These are phyloP conservation scores for Pseudochirops corinnae DNA, from an alignment of 2,797 vertebrate genomes.

Conservation along the genomic window DNA sequence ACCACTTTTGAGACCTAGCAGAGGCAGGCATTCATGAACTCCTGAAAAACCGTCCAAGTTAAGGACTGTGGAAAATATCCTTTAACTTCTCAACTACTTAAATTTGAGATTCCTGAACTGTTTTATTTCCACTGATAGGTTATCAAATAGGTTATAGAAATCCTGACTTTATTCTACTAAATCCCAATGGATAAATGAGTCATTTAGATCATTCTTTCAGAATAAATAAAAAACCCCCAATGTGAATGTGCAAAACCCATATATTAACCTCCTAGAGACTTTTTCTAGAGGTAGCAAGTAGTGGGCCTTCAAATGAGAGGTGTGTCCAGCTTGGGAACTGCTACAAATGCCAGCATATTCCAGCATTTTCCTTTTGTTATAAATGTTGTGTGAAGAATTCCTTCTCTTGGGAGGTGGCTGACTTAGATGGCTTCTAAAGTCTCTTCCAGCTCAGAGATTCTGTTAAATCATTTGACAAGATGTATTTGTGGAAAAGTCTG, in stretches of 20 bases:
- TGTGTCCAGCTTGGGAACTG: not conserved
- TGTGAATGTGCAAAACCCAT: not conserved
- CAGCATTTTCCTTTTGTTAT: not conserved
- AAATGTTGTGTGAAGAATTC: not conserved
- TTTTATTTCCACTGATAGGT: not conserved
- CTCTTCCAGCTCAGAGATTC: not conserved
- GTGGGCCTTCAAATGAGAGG: not conserved
- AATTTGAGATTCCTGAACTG: not conserved
- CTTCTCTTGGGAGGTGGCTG: not conserved
- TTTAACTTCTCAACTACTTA: not conserved
- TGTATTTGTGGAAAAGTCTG: not conserved
- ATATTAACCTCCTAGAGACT: not conserved
- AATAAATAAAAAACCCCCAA: not conserved
- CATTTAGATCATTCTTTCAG: not conserved
- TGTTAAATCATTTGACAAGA: constrained; percentile 1
- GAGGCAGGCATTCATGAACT: not conserved
- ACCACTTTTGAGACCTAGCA: not conserved
- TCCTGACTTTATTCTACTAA: not conserved
- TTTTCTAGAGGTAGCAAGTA: too few species aligned
- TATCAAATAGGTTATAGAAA: not conserved
- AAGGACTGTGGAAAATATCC: not conserved
- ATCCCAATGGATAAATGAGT: not conserved
- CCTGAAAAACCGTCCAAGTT: not conserved
- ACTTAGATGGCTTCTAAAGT: not conserved
- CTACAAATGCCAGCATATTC: not conserved